Evolutionary conservation across 2,888 invertebrate genomes (phyloP), one percentile per base, ranked within the genome.

Genomic region (Eupithecia exiguata): DNA sequence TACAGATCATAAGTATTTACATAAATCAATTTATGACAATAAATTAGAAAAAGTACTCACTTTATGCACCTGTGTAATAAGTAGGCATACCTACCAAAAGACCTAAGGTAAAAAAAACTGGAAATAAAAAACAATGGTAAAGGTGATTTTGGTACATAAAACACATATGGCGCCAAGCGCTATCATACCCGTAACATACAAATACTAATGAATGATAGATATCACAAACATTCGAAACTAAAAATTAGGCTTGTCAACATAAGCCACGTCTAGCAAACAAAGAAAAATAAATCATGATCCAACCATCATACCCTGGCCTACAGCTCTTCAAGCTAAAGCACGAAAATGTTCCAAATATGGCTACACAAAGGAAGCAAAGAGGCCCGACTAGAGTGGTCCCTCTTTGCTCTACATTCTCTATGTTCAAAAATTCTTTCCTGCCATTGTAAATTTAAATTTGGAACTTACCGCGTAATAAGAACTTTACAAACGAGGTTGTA

Each of bases 201-300:
- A 36, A 36, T 14, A 61, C 18, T 62, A 35, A 65, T 35, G 36
- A 61, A 65, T 38, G 70, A 61, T 38, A 21, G 70, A 66, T 58
- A 49, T 72, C 67, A 72, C 69, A 76, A 74, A 71, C 69, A 75
- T 81, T 83, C 75, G 83, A 87, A 85, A 85, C 86, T 80, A 80
- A 87, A 88, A 88, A 87, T 78, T 78, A 81, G 84, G 86, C 87
- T 86, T 91, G 91, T 91, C 92, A 92, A 92, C 92, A 89, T 90
- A 88, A 89, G 89, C 89, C 88, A 87, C 86, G 86, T 81, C 83
- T 89, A 90, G 82, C 91, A 91, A 92, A 93, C 93, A 93, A 93
- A 93, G 93, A 92, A 91, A 89, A 88, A 93, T 93, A 93, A 93
- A 93, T 93, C 66, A 66, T 66, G 66, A 66, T 40, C 40, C 40